Evolutionary conservation across 1,140 invertebrate genomes (phyloP).

Genomic region (Hylyphantes graminicola): DNA sequence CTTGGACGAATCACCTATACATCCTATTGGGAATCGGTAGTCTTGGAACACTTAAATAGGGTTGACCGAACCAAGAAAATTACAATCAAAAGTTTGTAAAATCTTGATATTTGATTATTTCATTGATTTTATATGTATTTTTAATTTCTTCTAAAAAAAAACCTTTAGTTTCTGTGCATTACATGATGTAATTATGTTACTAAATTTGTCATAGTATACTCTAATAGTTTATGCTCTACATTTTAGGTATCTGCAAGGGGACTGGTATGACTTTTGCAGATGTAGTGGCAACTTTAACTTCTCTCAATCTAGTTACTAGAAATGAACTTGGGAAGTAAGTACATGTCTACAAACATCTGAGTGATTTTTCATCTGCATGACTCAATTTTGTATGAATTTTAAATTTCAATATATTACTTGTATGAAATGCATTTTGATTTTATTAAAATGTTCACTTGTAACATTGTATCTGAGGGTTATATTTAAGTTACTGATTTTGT

Average conservation of each 20-base stretch:
- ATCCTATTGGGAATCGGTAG: conserved; percentile 95
- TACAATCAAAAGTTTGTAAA: conserved; percentile 47
- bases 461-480: too few relatives aligned
- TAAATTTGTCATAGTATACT: background rate
- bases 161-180: background rate
- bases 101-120: background rate
- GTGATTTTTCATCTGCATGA: too few relatives aligned
- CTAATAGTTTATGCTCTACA: background rate
- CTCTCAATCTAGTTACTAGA: conserved; percentile 42
- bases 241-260: conserved; percentile 80
- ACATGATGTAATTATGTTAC: background rate
- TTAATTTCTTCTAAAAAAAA: background rate
- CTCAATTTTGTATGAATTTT: too few relatives aligned
- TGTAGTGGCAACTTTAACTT: conserved; percentile 81
- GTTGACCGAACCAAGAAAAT: conserved; percentile 48
- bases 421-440: too few relatives aligned
- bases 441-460: too few relatives aligned
- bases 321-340: conserved; percentile 60
- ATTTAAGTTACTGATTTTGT: too few relatives aligned
- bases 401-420: too few relatives aligned
- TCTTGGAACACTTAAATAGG: conserved; percentile 72
- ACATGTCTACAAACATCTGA: background rate
- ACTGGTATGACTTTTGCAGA: conserved; percentile 95
- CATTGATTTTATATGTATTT: background rate
- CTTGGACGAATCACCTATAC: conserved; percentile 94